These are phyloP conservation scores for Trachymyrmex cornetzi DNA, from an alignment of 1,140 invertebrate genomes.

Conservation along the genomic window DNA sequence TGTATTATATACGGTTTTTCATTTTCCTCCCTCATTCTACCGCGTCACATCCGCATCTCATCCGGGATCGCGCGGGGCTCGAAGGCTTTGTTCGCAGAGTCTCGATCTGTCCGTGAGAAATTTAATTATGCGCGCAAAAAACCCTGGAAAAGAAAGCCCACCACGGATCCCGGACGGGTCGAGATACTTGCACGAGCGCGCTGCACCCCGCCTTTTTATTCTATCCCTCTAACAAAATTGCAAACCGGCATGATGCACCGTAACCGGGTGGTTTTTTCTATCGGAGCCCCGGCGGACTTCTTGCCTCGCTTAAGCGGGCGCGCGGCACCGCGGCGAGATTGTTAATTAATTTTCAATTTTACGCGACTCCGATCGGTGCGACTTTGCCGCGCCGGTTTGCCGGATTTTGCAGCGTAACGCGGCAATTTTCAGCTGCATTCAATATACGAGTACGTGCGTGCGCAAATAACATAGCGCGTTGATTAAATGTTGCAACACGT, in stretches of 20 bases:
- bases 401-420: constrained; percentile 60
- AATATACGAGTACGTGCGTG: not conserved
- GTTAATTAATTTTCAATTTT: constrained; percentile 68
- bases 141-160: constrained; percentile 48
- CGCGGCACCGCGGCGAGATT: constrained; percentile 48
- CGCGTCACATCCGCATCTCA: too few species aligned
- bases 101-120: constrained; percentile 59
- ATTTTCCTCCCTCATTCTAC: not conserved
- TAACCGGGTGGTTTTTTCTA: constrained; percentile 42
- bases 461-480: constrained; percentile 60
- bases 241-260: constrained; percentile 60
- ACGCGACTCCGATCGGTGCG: constrained; percentile 51
- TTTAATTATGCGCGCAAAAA: constrained; percentile 64
- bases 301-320: constrained; percentile 44
- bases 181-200: constrained; percentile 28
- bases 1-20: constrained; percentile 40
- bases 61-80: not conserved
- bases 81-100: constrained; percentile 50
- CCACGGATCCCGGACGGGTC: constrained; percentile 21
- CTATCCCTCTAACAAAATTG: constrained; percentile 34
- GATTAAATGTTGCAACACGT: constrained; percentile 51
- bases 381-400: constrained; percentile 43
- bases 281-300: constrained; percentile 17
- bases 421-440: constrained; percentile 60
- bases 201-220: constrained; percentile 46